A percentile compares a stretch with the other conserved stretches of the same genome.
Conservation (phyloP, 2,113 vertebrate species). For the Leucoraja erinaceus region DNA sequence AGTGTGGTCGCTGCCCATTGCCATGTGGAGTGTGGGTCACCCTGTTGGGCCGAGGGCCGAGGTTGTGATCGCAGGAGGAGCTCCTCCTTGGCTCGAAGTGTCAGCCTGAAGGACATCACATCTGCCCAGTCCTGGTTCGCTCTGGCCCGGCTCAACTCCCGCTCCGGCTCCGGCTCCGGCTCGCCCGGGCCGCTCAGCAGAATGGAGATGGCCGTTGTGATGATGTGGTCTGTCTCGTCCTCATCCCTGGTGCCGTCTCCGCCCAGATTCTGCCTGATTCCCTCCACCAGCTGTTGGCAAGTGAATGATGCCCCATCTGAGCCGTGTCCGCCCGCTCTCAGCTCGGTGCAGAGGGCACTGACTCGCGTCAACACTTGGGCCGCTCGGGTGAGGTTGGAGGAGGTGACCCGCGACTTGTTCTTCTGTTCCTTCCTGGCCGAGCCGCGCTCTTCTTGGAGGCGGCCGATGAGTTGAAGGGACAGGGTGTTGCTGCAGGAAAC, state of each 20-base stretch:
- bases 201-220: conserved; percentile 48
- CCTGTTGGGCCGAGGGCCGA: neutral
- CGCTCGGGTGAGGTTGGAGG: neutral
- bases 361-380: conserved; percentile 41
- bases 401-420: neutral
- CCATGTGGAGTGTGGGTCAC: conserved; percentile 49
- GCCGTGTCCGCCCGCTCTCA: conserved; percentile 46
- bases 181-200: conserved; percentile 56
- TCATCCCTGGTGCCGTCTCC: conserved; percentile 39
- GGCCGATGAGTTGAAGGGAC: conserved; percentile 49
- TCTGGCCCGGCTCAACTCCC: conserved; percentile 52
- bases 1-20: conserved; percentile 46
- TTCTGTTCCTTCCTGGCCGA: conserved; percentile 42
- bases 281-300: conserved; percentile 48
- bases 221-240: conserved; percentile 8
- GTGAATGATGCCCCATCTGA: conserved; percentile 43
- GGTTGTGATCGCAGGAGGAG: conserved; percentile 45
- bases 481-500: conserved; percentile 59
- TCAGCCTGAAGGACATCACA: conserved; percentile 58
- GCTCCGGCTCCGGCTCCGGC: conserved; percentile 43
- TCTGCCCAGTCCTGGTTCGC: conserved; percentile 59
- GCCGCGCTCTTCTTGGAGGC: conserved; percentile 60
- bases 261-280: conserved; percentile 44
- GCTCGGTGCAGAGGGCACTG: conserved; percentile 48
- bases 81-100: conserved; percentile 56